Conservation (phyloP, 2,113 vertebrate species). For the Chinchilla lanigera region DNA sequence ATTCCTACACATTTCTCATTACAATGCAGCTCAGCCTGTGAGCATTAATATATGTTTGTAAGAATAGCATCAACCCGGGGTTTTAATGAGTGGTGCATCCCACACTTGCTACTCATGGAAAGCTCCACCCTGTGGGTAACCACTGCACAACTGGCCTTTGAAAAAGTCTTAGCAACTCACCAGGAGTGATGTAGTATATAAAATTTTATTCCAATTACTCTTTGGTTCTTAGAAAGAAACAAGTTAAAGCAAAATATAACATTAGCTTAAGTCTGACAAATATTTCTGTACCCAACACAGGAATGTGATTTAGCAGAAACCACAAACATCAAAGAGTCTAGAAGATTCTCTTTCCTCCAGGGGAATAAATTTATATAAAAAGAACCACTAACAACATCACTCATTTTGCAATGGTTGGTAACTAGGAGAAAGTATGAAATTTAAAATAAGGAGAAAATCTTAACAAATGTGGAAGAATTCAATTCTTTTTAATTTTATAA, state of each 20-base stretch:
- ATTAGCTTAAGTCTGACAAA: background rate
- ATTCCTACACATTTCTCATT: constrained; percentile 53
- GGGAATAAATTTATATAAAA: background rate
- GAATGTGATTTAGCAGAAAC: background rate
- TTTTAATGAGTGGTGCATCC: constrained; percentile 67
- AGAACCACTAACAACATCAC: background rate
- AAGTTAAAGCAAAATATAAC: constrained; percentile 19
- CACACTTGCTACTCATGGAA: constrained; percentile 67
- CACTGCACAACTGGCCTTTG: constrained; percentile 15
- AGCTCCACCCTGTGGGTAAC: constrained; percentile 65
- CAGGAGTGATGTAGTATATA: background rate
- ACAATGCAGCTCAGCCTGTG: constrained; percentile 40
- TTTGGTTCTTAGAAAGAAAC: background rate
- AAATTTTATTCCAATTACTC: constrained; percentile 55
- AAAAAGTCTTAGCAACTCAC: constrained; percentile 22
- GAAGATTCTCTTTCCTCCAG: background rate
- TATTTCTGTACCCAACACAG: background rate
- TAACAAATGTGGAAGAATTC: background rate
- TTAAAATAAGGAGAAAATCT: background rate
- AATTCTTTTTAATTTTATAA: background rate
- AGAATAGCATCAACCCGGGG: constrained; percentile 59
- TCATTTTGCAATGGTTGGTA: background rate
- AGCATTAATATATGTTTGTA: constrained; percentile 54
- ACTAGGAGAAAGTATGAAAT: background rate
- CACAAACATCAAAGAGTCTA: background rate